These are phyloP conservation scores for Hirtodrosophila cameraria DNA, from an alignment of 2,888 invertebrate species.

Conservation along the genomic window DNA sequence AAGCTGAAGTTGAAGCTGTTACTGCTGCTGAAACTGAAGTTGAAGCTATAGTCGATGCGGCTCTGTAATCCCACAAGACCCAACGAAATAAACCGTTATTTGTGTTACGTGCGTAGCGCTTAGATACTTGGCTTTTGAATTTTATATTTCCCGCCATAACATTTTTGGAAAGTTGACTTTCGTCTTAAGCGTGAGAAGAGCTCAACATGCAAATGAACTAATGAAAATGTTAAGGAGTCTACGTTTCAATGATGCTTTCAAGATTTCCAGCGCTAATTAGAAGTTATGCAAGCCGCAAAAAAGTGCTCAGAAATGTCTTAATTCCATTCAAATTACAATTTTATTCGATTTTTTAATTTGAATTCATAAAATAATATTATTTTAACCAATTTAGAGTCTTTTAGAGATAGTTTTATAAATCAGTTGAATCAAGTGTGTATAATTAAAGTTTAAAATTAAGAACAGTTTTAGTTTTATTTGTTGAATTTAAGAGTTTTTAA, in stretches of 20 bases:
- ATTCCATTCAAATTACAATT: slow-evolving; percentile 7
- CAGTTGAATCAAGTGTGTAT: too few relatives aligned
- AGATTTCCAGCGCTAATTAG: background rate
- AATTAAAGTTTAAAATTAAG: too few relatives aligned
- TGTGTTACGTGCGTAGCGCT: slow-evolving; percentile 72
- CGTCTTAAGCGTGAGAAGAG: slow-evolving; percentile 44
- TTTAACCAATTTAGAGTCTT: too few relatives aligned
- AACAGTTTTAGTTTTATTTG: too few relatives aligned
- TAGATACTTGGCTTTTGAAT: slow-evolving; percentile 26
- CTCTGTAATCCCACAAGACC: slow-evolving; percentile 44
- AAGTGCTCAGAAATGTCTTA: background rate
- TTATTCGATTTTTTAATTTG: too few relatives aligned
- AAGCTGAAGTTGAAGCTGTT: slow-evolving; percentile 4
- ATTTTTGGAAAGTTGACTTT: slow-evolving; percentile 52
- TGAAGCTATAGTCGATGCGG: slow-evolving; percentile 13
- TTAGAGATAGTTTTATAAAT: too few relatives aligned
- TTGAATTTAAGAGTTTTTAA: too few relatives aligned
- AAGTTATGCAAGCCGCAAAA: slow-evolving; percentile 17
- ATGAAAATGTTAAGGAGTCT: slow-evolving; percentile 20
- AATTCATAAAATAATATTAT: too few relatives aligned
- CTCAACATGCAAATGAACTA: slow-evolving; percentile 38
- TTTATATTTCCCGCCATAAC: slow-evolving; percentile 19
- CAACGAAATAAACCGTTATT: slow-evolving; percentile 63
- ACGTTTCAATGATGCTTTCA: background rate
- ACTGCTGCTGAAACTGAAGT: slow-evolving; percentile 6